A percentile compares a stretch with the other conserved stretches of the same genome.
These are phyloP conservation scores for Pecten maximus DNA, from an alignment of 2,888 invertebrate species.

Conservation along the genomic window DNA sequence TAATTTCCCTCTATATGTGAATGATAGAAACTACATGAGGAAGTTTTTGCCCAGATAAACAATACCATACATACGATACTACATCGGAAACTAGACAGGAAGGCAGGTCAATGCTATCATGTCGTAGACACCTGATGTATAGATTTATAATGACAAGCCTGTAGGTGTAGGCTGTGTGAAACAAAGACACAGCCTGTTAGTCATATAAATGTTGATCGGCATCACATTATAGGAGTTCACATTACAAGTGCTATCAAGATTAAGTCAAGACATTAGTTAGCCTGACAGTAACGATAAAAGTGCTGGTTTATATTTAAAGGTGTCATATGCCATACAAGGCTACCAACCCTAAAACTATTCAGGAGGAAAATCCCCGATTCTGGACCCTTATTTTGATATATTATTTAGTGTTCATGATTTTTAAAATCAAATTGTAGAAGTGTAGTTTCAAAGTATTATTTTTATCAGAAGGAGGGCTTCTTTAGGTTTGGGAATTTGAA, in stretches of 20 bases:
- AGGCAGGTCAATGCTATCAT: neutral
- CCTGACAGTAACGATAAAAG: neutral
- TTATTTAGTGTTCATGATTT: too few species aligned
- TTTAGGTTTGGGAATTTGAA: too few species aligned
- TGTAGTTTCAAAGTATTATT: too few species aligned
- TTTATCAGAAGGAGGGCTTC: too few species aligned
- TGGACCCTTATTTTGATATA: too few species aligned
- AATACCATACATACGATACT: neutral
- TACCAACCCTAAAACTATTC: too few species aligned
- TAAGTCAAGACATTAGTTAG: neutral
- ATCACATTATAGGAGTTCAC: neutral
- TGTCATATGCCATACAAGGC: neutral
- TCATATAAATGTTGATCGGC: neutral
- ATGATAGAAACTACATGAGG: neutral
- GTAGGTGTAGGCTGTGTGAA: constrained; percentile 16
- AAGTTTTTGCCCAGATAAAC: neutral
- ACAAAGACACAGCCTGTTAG: neutral
- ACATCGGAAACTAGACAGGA: constrained; percentile 24
- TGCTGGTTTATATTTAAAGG: neutral
- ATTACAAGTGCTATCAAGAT: neutral
- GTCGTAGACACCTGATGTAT: constrained; percentile 15
- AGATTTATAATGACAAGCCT: neutral
- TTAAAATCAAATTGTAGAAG: too few species aligned
- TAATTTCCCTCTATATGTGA: neutral
- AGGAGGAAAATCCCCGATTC: too few species aligned